Evolutionary conservation across 2,888 invertebrate genomes (phyloP), one percentile per base, ranked within the genome.

Genomic region (Xestoiulus laeticollis): DNA sequence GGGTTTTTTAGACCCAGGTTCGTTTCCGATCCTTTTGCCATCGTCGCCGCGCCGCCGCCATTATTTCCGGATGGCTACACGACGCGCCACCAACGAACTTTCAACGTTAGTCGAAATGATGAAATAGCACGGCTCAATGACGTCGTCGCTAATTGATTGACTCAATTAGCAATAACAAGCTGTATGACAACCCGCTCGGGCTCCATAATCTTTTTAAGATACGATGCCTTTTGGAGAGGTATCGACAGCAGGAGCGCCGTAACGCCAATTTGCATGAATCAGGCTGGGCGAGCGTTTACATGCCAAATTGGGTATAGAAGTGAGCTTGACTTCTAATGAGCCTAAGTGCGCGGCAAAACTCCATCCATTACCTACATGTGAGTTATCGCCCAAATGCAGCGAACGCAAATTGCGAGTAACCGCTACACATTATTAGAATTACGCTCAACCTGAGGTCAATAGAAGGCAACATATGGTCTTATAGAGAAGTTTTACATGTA

Each of bases 111-210:
- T 38, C 84, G n/a, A 6, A 84, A 30, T 84, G 84, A 84, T 84
- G 84, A 84, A 84, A 84, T 85, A 30, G 33, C 85, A 85, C 85
- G 85, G 48, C 38, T 85, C 85, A 85, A 43, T 85, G 85, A 44
- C 43, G 85, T 44, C 48, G 85, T 44, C 44, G 22, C 85, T 85
- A 85, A 85, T 85, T 85, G 85, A 85, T 85, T 38, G 85, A 85
- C 85, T 85, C 85, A 85, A 85, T 85, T 85, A 85, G 44, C 22
- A 22, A 43, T 85, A 85, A 85, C 85, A 38, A 85, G 48, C 85
- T 32, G 38, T 85, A 84, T 84, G 48, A 85, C 85, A 38, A 44
- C 85, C 48, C 85, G 22, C 38, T 38, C 38, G 3, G 38, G 38
- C 38, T 38, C 38, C 6, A 48, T 48, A 48, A 48, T 48, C 48